These are phyloP conservation scores for Cephus runcator DNA, from an alignment of 2,888 invertebrate species.

Conservation along the genomic window DNA sequence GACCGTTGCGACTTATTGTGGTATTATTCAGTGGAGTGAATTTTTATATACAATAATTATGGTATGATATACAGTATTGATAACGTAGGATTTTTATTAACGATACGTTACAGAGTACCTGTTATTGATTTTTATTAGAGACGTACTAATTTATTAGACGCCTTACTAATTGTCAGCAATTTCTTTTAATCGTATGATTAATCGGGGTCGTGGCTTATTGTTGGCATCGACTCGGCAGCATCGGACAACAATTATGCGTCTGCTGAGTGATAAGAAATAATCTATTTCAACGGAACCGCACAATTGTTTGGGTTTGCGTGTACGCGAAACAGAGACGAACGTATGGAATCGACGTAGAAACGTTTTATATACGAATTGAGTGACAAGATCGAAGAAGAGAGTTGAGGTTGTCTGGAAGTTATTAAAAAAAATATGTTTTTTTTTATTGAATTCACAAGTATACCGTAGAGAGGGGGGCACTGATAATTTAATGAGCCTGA, in stretches of 20 bases:
- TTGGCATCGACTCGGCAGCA: conserved; percentile 17
- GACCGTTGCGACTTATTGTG: too few relatives aligned
- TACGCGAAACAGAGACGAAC: background rate
- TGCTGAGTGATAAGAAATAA: background rate
- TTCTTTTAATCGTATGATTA: conserved; percentile 28
- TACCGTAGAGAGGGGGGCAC: background rate
- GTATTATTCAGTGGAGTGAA: too few relatives aligned
- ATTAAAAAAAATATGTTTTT: conserved; percentile 39
- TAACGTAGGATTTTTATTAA: background rate
- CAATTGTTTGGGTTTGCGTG: conserved; percentile 20
- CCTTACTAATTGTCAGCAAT: background rate
- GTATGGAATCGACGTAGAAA: background rate
- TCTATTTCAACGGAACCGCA: background rate
- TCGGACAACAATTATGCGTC: conserved; percentile 16
- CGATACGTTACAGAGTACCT: background rate
- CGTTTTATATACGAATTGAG: background rate
- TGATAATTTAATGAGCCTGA: conserved; percentile 50
- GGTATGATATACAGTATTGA: background rate
- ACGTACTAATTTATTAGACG: background rate
- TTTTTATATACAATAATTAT: too few relatives aligned
- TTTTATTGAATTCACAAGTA: conserved; percentile 29
- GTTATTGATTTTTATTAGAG: background rate
- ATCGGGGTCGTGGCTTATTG: conserved; percentile 41
- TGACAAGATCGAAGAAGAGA: background rate
- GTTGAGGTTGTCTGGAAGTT: background rate